Evolutionary conservation across 1,140 invertebrate genomes (phyloP), one percentile per base, ranked within the genome.

Genomic region (Reticulitermes speratus): DNA sequence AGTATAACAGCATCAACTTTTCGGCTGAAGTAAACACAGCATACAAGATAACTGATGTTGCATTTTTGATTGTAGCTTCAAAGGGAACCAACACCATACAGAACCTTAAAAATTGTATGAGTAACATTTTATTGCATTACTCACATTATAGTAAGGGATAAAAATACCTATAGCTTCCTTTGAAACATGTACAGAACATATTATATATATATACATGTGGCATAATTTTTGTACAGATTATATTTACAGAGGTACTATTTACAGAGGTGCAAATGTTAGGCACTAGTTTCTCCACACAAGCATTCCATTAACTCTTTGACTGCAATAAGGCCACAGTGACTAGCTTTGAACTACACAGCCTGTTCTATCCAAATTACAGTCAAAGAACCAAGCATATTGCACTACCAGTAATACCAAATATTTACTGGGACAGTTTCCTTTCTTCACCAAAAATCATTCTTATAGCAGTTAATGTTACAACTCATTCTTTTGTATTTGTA

Each of bases 211-310:
- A 75, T 75, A 75, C n/a, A 75, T 30, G 7, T 75, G 65, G 65
- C n/a, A 75, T 75, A 30, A 30, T 75, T 2, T 75, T 75, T 75
- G 65, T 75, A 75, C 65, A 75, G 65, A 75, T n/a, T 75, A 75
- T 75, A 75, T 75, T 75, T 75, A 75, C 65, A 75, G 65, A 75
- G 65, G 65, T 75, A 75, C 52, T 75, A 75, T 75, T n/a, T 75
- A 75, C 65, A 75, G n/a, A 75, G 65, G 65, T 75, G 65, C 65
- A 14, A n/a, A 75, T 75, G 65, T 75, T 75, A 75, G 65, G 65
- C 65, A 75, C 65, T 75, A 75, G 65, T 75, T 25, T 75, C 65
- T 75, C n/a, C 65, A 30, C 9, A 65, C 59, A 25, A 21, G 65
- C n/a, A 75, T 30, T 30, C 14, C 65, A 75, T 75, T 75, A n/a